These are phyloP conservation scores for Arothron firmamentum DNA, from an alignment of 2,113 vertebrate species.

Conservation along the genomic window DNA sequence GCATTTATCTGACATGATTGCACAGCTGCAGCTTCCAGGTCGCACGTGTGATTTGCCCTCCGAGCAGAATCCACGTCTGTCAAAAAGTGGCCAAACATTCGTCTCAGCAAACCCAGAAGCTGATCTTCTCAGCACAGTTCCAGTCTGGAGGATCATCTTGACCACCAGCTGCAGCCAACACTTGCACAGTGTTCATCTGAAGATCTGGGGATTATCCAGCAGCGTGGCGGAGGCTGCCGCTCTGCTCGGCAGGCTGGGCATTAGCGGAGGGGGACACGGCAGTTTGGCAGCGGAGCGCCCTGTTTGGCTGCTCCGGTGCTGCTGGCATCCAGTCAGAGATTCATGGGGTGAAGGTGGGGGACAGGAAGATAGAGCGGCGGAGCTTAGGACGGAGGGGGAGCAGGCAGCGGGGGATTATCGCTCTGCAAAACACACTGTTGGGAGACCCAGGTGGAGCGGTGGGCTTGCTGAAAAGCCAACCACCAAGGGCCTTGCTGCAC, in stretches of 20 bases:
- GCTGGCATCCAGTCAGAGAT: conserved; percentile 42
- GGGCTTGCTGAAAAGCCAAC: conserved; percentile 42
- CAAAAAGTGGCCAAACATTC: conserved; percentile 12
- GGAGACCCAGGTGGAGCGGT: conserved; percentile 64
- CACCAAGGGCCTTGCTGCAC: too few species aligned
- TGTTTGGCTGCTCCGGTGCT: conserved; percentile 43
- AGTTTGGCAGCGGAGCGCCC: conserved; percentile 57
- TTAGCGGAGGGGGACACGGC: conserved; percentile 59
- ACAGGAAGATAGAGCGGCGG: conserved; percentile 24
- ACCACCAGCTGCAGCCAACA: conserved; percentile 23
- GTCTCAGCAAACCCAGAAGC: conserved; percentile 22
- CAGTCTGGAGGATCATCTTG: conserved; percentile 19
- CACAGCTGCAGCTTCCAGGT: conserved; percentile 19
- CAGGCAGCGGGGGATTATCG: conserved; percentile 61
- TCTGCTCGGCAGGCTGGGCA: conserved; percentile 55
- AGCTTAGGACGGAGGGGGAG: conserved; percentile 54
- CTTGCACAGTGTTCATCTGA: conserved; percentile 44
- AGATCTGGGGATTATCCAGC: conserved; percentile 61
- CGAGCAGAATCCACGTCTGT: conserved; percentile 8
- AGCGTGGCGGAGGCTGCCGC: conserved; percentile 40
- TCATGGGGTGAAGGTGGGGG: conserved; percentile 21
- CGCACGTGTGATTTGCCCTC: conserved; percentile 3
- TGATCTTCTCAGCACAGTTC: conserved; percentile 28
- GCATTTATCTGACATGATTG: not conserved
- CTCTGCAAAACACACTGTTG: conserved; percentile 43